Evolutionary conservation across 2,797 vertebrate species (phyloP), one percentile per base, ranked within the genome.

Genomic region (Salmo trutta): DNA sequence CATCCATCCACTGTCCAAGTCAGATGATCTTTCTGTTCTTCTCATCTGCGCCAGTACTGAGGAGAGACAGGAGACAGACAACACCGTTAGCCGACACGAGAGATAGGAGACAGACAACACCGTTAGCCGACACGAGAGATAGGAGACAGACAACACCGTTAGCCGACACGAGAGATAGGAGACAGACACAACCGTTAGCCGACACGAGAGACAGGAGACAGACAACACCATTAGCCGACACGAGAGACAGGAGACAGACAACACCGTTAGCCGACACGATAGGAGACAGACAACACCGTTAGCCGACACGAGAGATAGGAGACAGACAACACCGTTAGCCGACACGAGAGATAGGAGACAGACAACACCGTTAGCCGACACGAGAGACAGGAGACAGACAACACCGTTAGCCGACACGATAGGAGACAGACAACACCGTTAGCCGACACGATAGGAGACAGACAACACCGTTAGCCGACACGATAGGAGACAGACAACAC

Each of bases 21-120:
- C 41, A 17, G 56, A 52, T 52, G 29, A 31, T 8, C 51, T 24
- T 14, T 81, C 33, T 10, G 76, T 36, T 82, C 82, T 71, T 84
- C 86, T 95, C 93, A 95, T 90, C 94, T 94, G 78, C 94, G 93
- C 94, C 94, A 95, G 79, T 95, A 95, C 94, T 95, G 84, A 54
- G 52, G 52, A 52, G 3, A 16, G 16, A 27, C 1, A 1, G 31
- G 31, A 31, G 31, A 31, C 31, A n/a, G 56, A 41, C 36, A 31
- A 67, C 29, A 29, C 29, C 4, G 29, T 33, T 67, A 67, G 65
- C 1, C 3, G 29, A 67, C 5, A 27, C 21, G 1, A 24, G 24
- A 24, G 24, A 24, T 1, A 24, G 31, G 31, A 31, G 31, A 31
- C 31, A n/a, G 56, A 41, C 36, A 31, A 67, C 29, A 29, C 29